phyloP scores from a whole-genome alignment of 2,888 invertebrate species.

The Chrysolina haemoptera region DNA sequence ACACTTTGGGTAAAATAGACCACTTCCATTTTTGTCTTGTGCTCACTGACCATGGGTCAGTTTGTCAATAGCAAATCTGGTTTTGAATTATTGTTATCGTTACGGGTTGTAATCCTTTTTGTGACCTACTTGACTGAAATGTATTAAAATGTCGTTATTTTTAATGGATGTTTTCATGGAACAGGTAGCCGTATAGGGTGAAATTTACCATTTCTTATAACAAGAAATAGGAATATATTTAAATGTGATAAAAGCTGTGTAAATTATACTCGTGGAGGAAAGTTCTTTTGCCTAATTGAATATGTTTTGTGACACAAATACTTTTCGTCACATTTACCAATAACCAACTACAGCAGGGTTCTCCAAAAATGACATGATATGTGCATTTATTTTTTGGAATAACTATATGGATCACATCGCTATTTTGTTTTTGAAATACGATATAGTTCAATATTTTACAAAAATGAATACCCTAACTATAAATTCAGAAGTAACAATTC shows the following conservation, averaged over 20 bases:
- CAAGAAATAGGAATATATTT: not conserved
- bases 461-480: too few relatives aligned
- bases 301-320: too few relatives aligned
- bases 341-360: too few relatives aligned
- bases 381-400: too few relatives aligned
- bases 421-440: too few relatives aligned
- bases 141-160: conserved; percentile 60
- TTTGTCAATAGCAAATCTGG: conserved; percentile 53
- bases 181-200: not conserved
- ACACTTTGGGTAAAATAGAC: conserved; percentile 46
- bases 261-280: too few relatives aligned
- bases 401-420: too few relatives aligned
- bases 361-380: too few relatives aligned
- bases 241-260: not conserved
- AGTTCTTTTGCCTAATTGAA: too few relatives aligned
- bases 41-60: conserved; percentile 60
- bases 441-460: too few relatives aligned
- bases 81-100: conserved; percentile 44
- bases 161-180: conserved; percentile 27
- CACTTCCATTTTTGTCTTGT: conserved; percentile 48
- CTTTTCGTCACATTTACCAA: too few relatives aligned
- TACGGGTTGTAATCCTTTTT: conserved; percentile 52
- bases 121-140: conserved; percentile 56
- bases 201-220: not conserved
- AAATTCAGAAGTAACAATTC: too few relatives aligned